Evolutionary conservation across 2,797 vertebrate species (phyloP), one percentile per base, ranked within the genome.

Genomic region (Cephalopachus bancanus): DNA sequence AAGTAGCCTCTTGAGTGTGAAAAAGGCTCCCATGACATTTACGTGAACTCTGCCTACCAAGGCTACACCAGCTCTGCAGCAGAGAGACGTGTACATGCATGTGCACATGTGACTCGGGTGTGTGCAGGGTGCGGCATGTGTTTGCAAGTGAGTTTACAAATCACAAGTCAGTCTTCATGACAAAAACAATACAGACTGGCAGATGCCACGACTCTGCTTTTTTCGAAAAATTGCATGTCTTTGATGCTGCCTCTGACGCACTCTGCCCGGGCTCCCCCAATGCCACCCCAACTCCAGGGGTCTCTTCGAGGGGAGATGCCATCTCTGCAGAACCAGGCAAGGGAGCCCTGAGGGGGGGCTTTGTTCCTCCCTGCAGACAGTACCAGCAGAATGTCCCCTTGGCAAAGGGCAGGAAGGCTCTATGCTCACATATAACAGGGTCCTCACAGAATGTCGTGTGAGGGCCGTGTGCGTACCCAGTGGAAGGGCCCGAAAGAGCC

Each of bases 371-470:
- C 89, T 65, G 28, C 28, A 33, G 44, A 81, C 89, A 3, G 12
- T 67, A 37, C 55, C 69, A 49, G 44, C 60, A 55, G 60, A 53
- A 64, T 0, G 12, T 75, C 69, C 74, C 86, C 94, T 65, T 37
- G 62, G 44, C 26, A 71, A 7, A 3, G 1, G 75, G 97, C 95
- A 98, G 97, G 64, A 16, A 79, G 94, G 85, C 1, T 0, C 67
- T 4, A 37, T 87, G 89, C 94, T 83, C 92, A 89, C 60, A 60
- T 37, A 14, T 79, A 65, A 83, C 55, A 87, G 37, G 62, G 30
- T 60, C 74, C 9, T 74, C 37, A 24, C 3, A 49, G 78, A 84
- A 53, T 8, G 37, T 28, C 1, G 2, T 22, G 5, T 0, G 69
- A 57, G 51, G 62, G 22, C 59, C 33, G 11, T 8, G 7, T 2